These are phyloP conservation scores for Tragelaphus imberbis DNA, from an alignment of 2,113 vertebrate genomes.

Conservation along the genomic window DNA sequence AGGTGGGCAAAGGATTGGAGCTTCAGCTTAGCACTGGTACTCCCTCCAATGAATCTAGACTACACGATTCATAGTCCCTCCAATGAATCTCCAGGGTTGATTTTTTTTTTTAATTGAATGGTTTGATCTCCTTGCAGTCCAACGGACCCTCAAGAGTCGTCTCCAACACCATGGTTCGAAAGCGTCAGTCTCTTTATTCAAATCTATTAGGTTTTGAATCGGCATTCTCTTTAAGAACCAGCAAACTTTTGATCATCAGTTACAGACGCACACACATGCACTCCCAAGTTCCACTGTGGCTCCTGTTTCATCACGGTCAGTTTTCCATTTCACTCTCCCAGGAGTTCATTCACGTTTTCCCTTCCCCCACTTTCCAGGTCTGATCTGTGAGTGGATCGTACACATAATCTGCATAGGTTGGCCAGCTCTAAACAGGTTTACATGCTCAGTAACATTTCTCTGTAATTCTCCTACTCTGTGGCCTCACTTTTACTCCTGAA, in stretches of 20 bases:
- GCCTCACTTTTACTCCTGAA: background rate
- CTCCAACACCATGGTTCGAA: background rate
- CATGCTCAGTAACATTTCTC: background rate
- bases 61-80: background rate
- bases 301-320: fast-evolving
- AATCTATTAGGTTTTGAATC: background rate
- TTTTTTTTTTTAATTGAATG: background rate
- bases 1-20: background rate
- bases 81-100: background rate
- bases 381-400: fast-evolving
- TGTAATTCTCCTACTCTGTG: fast-evolving
- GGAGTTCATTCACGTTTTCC: fast-evolving
- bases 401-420: fast-evolving
- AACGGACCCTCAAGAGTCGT: background rate
- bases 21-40: fast-evolving
- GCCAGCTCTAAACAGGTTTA: background rate
- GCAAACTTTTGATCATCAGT: fast-evolving
- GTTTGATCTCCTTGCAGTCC: background rate
- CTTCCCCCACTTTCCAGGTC: background rate
- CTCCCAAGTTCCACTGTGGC: background rate
- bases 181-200: background rate
- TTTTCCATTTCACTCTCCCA: fast-evolving
- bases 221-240: too few relatives aligned
- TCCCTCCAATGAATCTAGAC: background rate
- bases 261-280: fast-evolving